phyloP scores from a whole-genome alignment of 2,797 vertebrate species.

The Chelon auratus region DNA sequence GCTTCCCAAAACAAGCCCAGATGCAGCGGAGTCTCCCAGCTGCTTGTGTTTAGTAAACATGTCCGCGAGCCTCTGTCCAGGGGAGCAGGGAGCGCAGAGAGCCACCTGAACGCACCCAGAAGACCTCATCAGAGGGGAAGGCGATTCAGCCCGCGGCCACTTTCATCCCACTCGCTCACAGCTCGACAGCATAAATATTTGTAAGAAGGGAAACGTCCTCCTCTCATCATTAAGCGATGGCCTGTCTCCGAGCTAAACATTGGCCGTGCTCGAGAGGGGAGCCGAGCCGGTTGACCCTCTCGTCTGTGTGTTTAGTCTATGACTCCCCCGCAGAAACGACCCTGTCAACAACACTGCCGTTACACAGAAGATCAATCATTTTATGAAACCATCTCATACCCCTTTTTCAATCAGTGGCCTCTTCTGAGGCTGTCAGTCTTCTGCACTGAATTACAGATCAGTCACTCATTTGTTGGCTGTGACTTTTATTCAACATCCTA shows the following conservation, averaged over 20 bases:
- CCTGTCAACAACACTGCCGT: constrained; percentile 12
- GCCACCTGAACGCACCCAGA: constrained; percentile 74
- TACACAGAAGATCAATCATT: constrained; percentile 21
- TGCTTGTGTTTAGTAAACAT: constrained; percentile 85
- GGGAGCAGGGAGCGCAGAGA: constrained; percentile 51
- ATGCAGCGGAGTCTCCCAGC: constrained; percentile 71
- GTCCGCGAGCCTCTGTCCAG: constrained; percentile 62
- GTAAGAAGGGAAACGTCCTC: constrained; percentile 39
- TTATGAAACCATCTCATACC: not conserved
- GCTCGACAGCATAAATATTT: constrained; percentile 75
- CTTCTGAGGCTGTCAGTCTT: not conserved
- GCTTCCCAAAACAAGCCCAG: constrained; percentile 61
- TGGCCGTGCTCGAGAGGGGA: constrained; percentile 21
- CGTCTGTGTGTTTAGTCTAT: constrained; percentile 60
- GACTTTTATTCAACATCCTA: constrained; percentile 7
- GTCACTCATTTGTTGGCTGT: not conserved
- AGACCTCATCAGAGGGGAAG: constrained; percentile 29
- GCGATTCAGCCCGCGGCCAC: constrained; percentile 24
- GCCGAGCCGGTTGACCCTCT: constrained; percentile 23
- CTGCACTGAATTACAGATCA: not conserved
- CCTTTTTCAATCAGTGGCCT: constrained; percentile 4
- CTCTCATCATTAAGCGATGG: constrained; percentile 46
- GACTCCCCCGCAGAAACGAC: constrained; percentile 29
- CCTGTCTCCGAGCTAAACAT: constrained; percentile 34
- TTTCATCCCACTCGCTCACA: constrained; percentile 36